These are phyloP conservation scores for Oasisia sp. DNA, from an alignment of 2,888 invertebrate genomes.

Conservation along the genomic window DNA sequence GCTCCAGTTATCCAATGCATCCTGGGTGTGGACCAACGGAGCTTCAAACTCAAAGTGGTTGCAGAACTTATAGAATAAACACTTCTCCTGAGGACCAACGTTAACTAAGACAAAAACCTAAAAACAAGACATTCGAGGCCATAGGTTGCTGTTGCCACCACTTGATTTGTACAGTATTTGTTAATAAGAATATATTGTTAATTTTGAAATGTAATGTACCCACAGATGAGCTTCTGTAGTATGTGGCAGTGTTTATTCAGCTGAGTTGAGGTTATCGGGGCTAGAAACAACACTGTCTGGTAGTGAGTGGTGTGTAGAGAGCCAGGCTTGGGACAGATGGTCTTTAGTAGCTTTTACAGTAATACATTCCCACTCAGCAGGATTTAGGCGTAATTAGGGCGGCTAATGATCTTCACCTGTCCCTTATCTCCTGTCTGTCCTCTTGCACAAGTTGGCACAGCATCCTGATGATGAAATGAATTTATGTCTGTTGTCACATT, in stretches of 20 bases:
- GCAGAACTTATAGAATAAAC: neutral
- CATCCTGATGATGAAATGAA: neutral
- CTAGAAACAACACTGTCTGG: neutral
- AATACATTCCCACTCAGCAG: conserved; percentile 3
- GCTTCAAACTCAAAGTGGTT: neutral
- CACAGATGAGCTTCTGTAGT: neutral
- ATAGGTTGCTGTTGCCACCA: neutral
- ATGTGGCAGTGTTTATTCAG: neutral
- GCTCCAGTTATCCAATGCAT: neutral
- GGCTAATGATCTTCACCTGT: conserved; percentile 5
- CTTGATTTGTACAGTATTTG: neutral
- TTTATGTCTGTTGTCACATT: neutral
- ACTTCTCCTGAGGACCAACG: neutral
- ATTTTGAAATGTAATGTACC: neutral
- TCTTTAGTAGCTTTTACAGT: neutral
- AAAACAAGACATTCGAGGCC: neutral
- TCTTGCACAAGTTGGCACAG: neutral
- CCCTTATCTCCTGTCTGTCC: neutral
- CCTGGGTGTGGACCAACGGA: neutral
- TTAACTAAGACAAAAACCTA: neutral
- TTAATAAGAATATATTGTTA: neutral
- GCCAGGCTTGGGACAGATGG: neutral
- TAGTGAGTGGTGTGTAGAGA: neutral
- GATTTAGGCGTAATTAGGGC: neutral
- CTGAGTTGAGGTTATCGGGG: neutral